Evolutionary conservation across 64 coral and sea anemone genomes (phyloP).

Genomic region (Exaiptasia diaphana): DNA sequence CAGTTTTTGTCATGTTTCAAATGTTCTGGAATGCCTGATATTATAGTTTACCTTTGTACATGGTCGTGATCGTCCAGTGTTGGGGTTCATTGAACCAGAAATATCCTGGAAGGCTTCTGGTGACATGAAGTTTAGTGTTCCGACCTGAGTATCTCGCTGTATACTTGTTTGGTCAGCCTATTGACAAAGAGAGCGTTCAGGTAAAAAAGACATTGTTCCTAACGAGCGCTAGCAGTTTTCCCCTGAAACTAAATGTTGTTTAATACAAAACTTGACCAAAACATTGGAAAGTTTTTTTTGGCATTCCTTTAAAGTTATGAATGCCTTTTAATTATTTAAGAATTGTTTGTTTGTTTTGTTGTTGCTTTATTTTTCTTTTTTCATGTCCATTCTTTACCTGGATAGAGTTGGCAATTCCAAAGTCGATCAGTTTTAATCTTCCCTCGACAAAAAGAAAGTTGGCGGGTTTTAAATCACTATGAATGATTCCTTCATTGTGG

Average conservation of each 20-base stretch:
- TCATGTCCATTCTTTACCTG: constrained; percentile 76
- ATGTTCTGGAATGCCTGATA: too few species aligned
- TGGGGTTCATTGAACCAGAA: constrained; percentile 7
- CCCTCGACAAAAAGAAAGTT: constrained; percentile 83
- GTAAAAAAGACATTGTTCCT: too few species aligned
- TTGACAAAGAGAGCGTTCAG: too few species aligned
- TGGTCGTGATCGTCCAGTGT: neutral
- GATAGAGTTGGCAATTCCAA: constrained; percentile 87
- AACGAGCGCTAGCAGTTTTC: too few species aligned
- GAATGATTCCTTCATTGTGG: constrained; percentile 79
- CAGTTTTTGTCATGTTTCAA: too few species aligned
- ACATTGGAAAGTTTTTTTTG: neutral
- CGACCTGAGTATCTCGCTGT: constrained; percentile 79
- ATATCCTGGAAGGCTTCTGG: constrained; percentile 92
- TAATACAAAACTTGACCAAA: too few species aligned
- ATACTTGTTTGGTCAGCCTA: constrained; percentile 91
- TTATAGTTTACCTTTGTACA: neutral
- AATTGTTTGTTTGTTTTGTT: too few species aligned
- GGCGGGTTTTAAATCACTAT: constrained; percentile 75
- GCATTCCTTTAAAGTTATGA: too few species aligned
- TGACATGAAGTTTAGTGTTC: constrained; percentile 94
- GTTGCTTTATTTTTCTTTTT: too few species aligned
- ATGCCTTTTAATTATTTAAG: too few species aligned
- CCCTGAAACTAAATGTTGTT: too few species aligned
- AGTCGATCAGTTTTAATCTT: constrained; percentile 85